Conservation (phyloP, 2,113 vertebrate species). For the Cochlearius cochlearius region DNA sequence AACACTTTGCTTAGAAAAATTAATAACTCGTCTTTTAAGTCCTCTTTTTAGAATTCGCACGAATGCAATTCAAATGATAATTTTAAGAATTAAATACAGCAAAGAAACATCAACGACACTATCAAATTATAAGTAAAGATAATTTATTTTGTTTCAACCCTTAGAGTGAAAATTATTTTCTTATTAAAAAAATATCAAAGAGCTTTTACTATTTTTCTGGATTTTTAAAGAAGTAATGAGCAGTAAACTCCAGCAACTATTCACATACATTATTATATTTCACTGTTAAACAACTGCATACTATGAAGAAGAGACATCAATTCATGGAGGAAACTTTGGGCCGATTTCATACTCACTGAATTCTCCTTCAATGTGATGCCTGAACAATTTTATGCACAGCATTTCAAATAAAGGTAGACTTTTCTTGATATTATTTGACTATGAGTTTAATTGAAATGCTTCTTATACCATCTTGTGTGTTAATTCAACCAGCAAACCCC, state of each 20-base stretch:
- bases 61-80: slow-evolving; percentile 44
- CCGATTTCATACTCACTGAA: slow-evolving; percentile 40
- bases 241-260: slow-evolving; percentile 72
- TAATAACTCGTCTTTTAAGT: not conserved
- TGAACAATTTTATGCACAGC: slow-evolving; percentile 66
- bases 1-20: not conserved
- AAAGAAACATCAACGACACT: not conserved
- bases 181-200: slow-evolving; percentile 62
- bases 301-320: slow-evolving; percentile 7
- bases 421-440: slow-evolving; percentile 61
- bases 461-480: slow-evolving; percentile 27
- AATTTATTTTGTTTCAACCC: slow-evolving; percentile 59
- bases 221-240: slow-evolving; percentile 73
- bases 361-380: slow-evolving; percentile 49
- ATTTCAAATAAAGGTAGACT: slow-evolving; percentile 52
- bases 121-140: slow-evolving; percentile 56
- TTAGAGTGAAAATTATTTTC: slow-evolving; percentile 71
- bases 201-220: slow-evolving; percentile 23
- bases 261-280: slow-evolving; percentile 65
- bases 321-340: slow-evolving; percentile 43
- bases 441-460: slow-evolving; percentile 67
- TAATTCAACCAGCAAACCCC: slow-evolving; percentile 69
- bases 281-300: slow-evolving; percentile 42
- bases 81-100: slow-evolving; percentile 15
- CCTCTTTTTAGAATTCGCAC: not conserved